Conservation (phyloP, 2,113 vertebrate genomes). For the Lepisosteus oculatus region DNA sequence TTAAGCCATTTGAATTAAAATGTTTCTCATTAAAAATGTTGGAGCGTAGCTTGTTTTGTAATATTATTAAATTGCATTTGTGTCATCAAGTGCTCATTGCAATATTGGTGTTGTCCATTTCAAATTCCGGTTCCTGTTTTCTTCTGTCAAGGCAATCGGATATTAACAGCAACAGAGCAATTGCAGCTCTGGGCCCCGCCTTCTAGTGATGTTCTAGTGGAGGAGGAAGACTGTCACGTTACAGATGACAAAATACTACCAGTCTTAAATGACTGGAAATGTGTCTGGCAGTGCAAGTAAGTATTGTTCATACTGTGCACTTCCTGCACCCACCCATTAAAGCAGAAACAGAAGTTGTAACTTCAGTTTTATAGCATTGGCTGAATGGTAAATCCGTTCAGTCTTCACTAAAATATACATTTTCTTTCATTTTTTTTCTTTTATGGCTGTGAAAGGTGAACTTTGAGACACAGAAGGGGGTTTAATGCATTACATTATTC, state of each 20-base stretch:
- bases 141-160: conserved; percentile 79
- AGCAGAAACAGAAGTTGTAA: not conserved
- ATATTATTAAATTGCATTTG: conserved; percentile 24
- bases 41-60: too few species aligned
- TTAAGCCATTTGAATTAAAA: too few species aligned
- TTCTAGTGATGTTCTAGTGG: conserved; percentile 75
- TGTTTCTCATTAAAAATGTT: too few species aligned
- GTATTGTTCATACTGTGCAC: conserved; percentile 33
- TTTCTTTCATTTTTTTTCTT: too few species aligned
- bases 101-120: conserved; percentile 3
- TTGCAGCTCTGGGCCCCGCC: conserved; percentile 95
- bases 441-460: too few species aligned
- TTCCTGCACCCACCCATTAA: not conserved
- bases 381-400: not conserved
- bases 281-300: conserved; percentile 97
- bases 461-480: too few species aligned
- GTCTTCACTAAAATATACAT: not conserved
- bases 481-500: too few species aligned
- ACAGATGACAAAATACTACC: conserved; percentile 78
- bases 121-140: not conserved
- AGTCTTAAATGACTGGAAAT: conserved; percentile 92
- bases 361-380: too few species aligned
- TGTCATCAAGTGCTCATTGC: not conserved
- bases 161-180: conserved; percentile 89
- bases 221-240: conserved; percentile 74